Evolutionary conservation across 2,888 invertebrate genomes (phyloP), one percentile per base, ranked within the genome.

Genomic region (Leptopterna dolabrata): DNA sequence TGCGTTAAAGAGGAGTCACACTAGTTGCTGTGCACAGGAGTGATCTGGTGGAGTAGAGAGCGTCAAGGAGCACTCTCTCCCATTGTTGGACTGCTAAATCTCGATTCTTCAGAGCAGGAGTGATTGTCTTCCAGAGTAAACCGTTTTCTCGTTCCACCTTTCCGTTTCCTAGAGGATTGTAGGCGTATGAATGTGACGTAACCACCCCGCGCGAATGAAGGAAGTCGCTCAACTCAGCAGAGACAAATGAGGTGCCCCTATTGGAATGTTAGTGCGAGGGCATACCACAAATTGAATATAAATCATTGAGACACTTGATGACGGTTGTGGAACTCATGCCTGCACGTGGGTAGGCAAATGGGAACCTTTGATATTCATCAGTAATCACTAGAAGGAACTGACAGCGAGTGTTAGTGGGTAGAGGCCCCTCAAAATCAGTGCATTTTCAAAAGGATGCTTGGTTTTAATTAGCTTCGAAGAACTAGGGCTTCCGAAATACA

Each of bases 241-340:
- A 85, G 19, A 85, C 41, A 0, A 85, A 76, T 1, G 85, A 85
- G 11, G 85, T 3, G 13, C 73, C 85, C 16, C 76, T 24, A 9
- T 76, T 76, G 0, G 85, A n/a, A n/a, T n/a, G 85, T 7, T 76
- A 30, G 24, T 76, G 76, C 9, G 63, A 4, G 1, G 73, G 76
- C 11, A 11, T 43, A 9, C 43, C 43, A 43, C 6, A 43, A 11
- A 43, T 11, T 9, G 6, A 11, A 43, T n/a, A 36, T 29, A 63
- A 16, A 63, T 63, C 4, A 16, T 9, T 9, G n/a, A 16, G 7
- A n/a, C 55, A 7, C 27, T n/a, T n/a, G 55, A 63, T 63, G 19
- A 76, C 70, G 14, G 43, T 41, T 29, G 19, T 43, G 11, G 43
- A 43, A 9, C 7, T 9, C 7, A 43, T 11, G 43, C 11, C 43